These are phyloP conservation scores for Caenorhabditis sp. DNA, from an alignment of 2,888 invertebrate genomes.

Conservation along the genomic window DNA sequence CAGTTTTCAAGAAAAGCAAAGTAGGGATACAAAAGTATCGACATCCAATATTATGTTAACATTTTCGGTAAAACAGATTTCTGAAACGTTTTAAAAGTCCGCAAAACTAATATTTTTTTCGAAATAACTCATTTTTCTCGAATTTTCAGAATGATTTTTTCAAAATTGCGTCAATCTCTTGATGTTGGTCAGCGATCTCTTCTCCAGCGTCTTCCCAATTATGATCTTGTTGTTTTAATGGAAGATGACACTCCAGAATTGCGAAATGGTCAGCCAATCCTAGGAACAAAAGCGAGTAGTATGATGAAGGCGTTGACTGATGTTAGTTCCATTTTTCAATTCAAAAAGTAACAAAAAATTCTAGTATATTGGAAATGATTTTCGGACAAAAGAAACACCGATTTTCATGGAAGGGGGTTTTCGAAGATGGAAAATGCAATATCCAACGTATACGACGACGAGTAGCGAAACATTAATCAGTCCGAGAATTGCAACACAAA, in stretches of 20 bases:
- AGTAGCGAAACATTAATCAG: not conserved
- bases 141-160: constrained; percentile 39
- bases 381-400: constrained; percentile 39
- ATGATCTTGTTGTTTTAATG: constrained; percentile 60
- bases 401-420: constrained; percentile 65
- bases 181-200: constrained; percentile 26
- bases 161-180: constrained; percentile 13
- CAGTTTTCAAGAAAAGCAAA: too few species aligned
- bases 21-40: too few species aligned
- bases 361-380: constrained; percentile 35
- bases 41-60: too few species aligned
- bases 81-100: too few species aligned
- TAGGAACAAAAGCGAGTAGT: constrained; percentile 12
- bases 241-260: constrained; percentile 48
- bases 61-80: too few species aligned
- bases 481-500: constrained; percentile 8
- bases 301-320: constrained; percentile 21
- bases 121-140: too few species aligned
- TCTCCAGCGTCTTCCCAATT: constrained; percentile 21
- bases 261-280: constrained; percentile 4
- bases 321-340: constrained; percentile 5
- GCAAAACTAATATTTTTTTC: too few species aligned
- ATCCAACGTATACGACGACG: constrained; percentile 41
- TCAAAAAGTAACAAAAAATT: too few species aligned
- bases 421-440: constrained; percentile 51